Percentiles rank a stretch among this genome's conserved stretches.
Conservation (phyloP, 2,888 invertebrate genomes). For the Drosophila ustulata region DNA sequence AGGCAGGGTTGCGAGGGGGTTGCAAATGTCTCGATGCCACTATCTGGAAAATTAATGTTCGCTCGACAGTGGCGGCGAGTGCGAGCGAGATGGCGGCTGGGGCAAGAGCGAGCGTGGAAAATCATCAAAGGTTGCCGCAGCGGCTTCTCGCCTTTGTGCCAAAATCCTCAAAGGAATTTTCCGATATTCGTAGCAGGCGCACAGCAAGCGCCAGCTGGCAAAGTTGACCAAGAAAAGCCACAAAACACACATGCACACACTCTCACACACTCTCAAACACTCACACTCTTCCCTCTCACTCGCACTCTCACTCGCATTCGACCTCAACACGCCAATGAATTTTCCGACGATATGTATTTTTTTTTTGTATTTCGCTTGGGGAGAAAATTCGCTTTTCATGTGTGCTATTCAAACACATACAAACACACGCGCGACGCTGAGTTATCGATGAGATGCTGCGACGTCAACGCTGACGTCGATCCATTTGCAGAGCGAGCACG, state of each 20-base stretch:
- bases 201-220: slow-evolving; percentile 64
- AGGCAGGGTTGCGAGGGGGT: slow-evolving; percentile 64
- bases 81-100: slow-evolving; percentile 17
- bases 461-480: slow-evolving; percentile 71
- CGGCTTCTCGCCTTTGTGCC: slow-evolving; percentile 79
- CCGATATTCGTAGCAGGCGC: slow-evolving; percentile 84
- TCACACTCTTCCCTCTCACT: slow-evolving; percentile 19
- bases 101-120: slow-evolving; percentile 66
- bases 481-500: slow-evolving; percentile 52
- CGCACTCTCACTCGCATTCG: slow-evolving; percentile 34
- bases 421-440: slow-evolving; percentile 24
- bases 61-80: slow-evolving; percentile 10
- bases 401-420: slow-evolving; percentile 48
- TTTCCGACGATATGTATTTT: slow-evolving; percentile 68
- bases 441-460: slow-evolving; percentile 74
- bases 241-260: slow-evolving; percentile 38
- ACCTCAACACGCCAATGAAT: slow-evolving; percentile 68
- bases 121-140: slow-evolving; percentile 82
- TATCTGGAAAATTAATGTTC: slow-evolving; percentile 70
- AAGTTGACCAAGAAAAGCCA: slow-evolving; percentile 76
- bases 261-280: slow-evolving; percentile 33
- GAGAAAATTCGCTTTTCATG: slow-evolving; percentile 79
- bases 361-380: slow-evolving; percentile 50
- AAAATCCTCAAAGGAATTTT: slow-evolving; percentile 85
- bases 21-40: slow-evolving; percentile 67